Conservation (phyloP, 2,888 invertebrate species). For the Orchesella flavescens region DNA sequence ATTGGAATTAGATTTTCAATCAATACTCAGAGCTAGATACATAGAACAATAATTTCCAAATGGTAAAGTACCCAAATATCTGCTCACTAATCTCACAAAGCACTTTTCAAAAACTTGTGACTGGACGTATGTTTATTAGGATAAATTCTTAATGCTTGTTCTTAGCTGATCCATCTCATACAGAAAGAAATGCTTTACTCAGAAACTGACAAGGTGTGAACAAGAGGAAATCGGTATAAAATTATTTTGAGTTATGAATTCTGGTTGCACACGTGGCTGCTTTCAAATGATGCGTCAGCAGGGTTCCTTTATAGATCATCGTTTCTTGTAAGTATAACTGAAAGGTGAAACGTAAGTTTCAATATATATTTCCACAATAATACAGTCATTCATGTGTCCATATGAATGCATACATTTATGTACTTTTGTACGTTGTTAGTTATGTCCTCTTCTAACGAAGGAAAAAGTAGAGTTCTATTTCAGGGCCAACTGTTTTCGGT, state of each 20-base stretch:
- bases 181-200: not conserved
- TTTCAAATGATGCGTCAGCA: constrained; percentile 58
- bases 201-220: constrained; percentile 62
- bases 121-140: no score
- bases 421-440: not conserved
- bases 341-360: constrained; percentile 5
- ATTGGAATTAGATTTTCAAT: no score
- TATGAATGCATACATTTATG: not conserved
- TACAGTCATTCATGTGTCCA: constrained; percentile 2
- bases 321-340: not conserved
- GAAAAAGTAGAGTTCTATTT: constrained; percentile 6
- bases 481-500: constrained; percentile 40
- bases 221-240: constrained; percentile 38
- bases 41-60: no score
- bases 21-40: no score
- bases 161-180: not conserved
- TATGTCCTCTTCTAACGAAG: not conserved
- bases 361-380: not conserved
- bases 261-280: constrained; percentile 47
- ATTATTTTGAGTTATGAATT: constrained; percentile 43
- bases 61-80: no score
- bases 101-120: no score
- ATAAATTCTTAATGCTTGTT: no score
- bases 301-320: constrained; percentile 31
- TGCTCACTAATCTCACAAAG: no score